Conservation (phyloP, 2,113 vertebrate species). For the Sciurus niger region DNA sequence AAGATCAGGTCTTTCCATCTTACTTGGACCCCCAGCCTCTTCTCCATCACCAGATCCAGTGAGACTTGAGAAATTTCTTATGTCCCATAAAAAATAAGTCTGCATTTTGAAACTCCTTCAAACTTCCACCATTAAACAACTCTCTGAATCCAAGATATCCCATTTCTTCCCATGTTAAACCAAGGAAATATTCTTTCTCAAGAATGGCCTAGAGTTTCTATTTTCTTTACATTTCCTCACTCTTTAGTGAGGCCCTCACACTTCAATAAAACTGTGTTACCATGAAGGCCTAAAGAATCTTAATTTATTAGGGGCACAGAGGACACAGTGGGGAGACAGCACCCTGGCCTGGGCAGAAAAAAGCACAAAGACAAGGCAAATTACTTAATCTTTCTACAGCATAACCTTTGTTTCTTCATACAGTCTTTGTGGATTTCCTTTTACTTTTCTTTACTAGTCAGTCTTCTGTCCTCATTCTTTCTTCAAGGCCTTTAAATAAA, state of each 20-base stretch:
- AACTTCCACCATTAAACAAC: conserved; percentile 22
- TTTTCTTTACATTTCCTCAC: not conserved
- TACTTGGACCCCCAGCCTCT: not conserved
- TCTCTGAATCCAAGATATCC: not conserved
- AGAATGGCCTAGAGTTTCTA: not conserved
- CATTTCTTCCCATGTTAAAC: conserved; percentile 4
- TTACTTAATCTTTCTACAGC: not conserved
- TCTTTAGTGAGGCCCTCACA: not conserved
- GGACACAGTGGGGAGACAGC: no score
- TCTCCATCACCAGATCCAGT: not conserved
- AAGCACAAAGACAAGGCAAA: no score
- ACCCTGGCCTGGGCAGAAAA: no score
- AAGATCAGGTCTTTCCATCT: not conserved
- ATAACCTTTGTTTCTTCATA: not conserved
- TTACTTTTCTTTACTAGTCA: not conserved
- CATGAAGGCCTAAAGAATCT: not conserved
- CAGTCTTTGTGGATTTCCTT: not conserved
- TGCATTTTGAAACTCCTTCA: conserved; percentile 47
- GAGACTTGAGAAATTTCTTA: conserved; percentile 38
- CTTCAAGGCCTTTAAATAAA: not conserved
- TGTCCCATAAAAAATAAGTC: conserved; percentile 53
- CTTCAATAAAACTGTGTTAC: not conserved
- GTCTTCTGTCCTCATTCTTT: not conserved
- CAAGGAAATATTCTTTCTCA: conserved; percentile 21
- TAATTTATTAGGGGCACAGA: not conserved